Percentiles rank a stretch among this genome's conserved stretches.
Evolutionary conservation across 2,113 vertebrate species (phyloP).

Genomic region (Cyanoderma ruficeps): DNA sequence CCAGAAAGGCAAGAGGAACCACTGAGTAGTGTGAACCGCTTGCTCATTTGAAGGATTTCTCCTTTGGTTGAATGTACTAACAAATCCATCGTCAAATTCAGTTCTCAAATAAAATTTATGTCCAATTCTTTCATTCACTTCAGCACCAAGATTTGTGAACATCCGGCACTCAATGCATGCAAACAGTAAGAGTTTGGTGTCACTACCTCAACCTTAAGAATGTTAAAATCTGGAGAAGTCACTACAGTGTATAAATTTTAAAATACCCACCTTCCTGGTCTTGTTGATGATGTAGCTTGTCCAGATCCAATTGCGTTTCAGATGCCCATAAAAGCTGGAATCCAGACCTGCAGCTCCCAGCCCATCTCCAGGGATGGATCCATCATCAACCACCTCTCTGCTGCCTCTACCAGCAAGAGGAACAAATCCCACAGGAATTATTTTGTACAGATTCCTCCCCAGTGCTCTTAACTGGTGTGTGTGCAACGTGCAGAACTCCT

Average conservation of each 20-base stretch:
- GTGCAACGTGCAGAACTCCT: not conserved
- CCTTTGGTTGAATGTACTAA: not conserved
- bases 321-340: conserved; percentile 90
- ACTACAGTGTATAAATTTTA: not conserved
- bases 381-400: conserved; percentile 82
- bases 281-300: conserved; percentile 87
- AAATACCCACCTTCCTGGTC: conserved; percentile 72
- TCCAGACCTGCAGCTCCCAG: conserved; percentile 90
- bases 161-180: not conserved
- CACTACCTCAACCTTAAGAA: not conserved
- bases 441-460: not conserved
- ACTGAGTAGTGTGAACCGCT: not conserved
- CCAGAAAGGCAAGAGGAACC: not conserved
- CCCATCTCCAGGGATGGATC: conserved; percentile 86
- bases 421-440: not conserved
- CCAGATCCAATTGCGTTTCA: conserved; percentile 98
- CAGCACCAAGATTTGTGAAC: not conserved
- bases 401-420: conserved; percentile 76
- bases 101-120: not conserved
- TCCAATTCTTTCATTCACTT: not conserved
- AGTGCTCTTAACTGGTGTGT: not conserved
- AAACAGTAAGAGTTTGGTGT: not conserved
- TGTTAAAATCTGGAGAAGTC: not conserved
- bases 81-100: not conserved
- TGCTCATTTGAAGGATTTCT: not conserved